These are phyloP conservation scores for Uropsilus gracilis DNA, from an alignment of 2,113 vertebrate genomes.

Conservation along the genomic window DNA sequence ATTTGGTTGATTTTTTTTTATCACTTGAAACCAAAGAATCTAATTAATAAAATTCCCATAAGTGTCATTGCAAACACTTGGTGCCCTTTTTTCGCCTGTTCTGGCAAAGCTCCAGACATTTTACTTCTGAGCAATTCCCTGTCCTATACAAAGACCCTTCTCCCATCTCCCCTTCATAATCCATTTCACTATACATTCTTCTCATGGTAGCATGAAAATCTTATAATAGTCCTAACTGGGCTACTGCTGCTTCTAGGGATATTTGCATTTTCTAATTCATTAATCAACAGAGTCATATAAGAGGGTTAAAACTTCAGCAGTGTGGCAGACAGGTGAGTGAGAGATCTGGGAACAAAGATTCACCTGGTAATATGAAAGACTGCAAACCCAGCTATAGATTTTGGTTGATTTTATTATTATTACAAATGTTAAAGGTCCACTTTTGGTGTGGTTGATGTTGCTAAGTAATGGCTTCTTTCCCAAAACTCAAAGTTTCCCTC, in stretches of 20 bases:
- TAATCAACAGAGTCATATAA: neutral
- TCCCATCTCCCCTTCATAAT: neutral
- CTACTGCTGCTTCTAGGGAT: neutral
- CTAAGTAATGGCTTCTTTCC: neutral
- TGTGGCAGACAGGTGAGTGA: neutral
- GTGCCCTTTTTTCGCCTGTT: neutral
- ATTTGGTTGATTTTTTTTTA: neutral
- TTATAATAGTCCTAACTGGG: neutral
- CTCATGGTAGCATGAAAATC: neutral
- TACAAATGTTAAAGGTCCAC: neutral
- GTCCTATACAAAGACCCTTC: neutral
- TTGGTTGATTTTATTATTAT: neutral
- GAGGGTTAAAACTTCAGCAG: neutral
- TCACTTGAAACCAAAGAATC: neutral
- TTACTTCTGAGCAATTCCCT: neutral
- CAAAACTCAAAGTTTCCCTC: slow-evolving; percentile 20
- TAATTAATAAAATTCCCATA: neutral
- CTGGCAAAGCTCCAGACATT: neutral
- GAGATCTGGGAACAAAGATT: neutral
- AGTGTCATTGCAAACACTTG: neutral
- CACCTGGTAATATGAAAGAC: neutral
- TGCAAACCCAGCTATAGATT: neutral
- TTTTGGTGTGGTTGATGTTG: neutral
- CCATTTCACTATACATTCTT: neutral
- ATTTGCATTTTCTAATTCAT: neutral